Conservation (phyloP, 1,140 invertebrate species). For the Tetragonula clypearis region DNA sequence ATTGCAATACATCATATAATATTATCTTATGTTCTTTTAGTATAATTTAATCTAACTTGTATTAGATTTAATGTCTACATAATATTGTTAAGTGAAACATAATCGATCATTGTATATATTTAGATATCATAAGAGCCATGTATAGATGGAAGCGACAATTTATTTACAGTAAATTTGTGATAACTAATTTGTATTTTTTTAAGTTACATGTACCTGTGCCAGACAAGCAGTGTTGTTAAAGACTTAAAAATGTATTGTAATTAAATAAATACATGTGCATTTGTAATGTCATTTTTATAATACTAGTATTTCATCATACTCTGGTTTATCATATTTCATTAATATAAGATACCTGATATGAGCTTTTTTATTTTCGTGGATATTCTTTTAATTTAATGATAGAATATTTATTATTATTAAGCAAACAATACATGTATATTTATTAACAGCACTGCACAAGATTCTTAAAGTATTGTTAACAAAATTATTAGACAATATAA, state of each 20-base stretch:
- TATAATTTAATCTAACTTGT: slow-evolving; percentile 45
- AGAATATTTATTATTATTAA: neutral
- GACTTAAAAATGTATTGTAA: slow-evolving; percentile 43
- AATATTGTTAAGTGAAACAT: slow-evolving; percentile 23
- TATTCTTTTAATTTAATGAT: neutral
- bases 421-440: slow-evolving; percentile 19
- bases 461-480: slow-evolving; percentile 25
- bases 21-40: slow-evolving; percentile 25
- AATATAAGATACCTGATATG: neutral
- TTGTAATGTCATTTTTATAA: slow-evolving; percentile 33
- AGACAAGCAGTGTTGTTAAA: slow-evolving; percentile 58
- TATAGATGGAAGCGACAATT: slow-evolving; percentile 52
- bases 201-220: slow-evolving; percentile 72
- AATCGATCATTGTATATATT: slow-evolving; percentile 42
- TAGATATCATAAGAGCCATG: slow-evolving; percentile 46
- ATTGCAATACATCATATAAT: slow-evolving; percentile 8
- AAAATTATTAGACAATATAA: slow-evolving; percentile 6
- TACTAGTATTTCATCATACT: neutral
- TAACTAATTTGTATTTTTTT: slow-evolving; percentile 68
- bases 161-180: slow-evolving; percentile 67
- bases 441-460: slow-evolving; percentile 34
- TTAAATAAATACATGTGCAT: slow-evolving; percentile 39
- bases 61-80: slow-evolving; percentile 23
- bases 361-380: slow-evolving; percentile 2
- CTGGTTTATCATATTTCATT: neutral